Percentiles rank a stretch among this genome's conserved stretches.
These are phyloP conservation scores for Enteromius unitaeniatus DNA, from an alignment of 2,797 vertebrate genomes.

Conservation along the genomic window DNA sequence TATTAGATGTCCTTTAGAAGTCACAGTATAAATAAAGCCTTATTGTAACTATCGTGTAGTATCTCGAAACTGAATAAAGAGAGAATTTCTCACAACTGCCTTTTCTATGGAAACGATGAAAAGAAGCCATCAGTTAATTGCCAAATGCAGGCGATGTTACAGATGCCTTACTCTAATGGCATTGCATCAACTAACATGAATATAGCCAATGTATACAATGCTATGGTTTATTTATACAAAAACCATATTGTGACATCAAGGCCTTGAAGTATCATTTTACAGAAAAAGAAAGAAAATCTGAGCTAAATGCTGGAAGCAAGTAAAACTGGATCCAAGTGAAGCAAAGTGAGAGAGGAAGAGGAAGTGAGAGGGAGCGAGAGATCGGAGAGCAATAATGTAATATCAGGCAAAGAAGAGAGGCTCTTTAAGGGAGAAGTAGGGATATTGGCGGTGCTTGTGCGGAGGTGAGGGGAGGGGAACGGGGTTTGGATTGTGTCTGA, in stretches of 20 bases:
- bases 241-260: not conserved
- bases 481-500: constrained; percentile 81
- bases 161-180: constrained; percentile 84
- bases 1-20: constrained; percentile 24
- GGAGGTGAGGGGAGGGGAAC: constrained; percentile 68
- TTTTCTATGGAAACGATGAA: constrained; percentile 56
- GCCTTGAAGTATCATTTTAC: not conserved
- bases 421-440: constrained; percentile 69
- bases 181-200: constrained; percentile 73
- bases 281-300: not conserved
- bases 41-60: not conserved
- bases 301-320: constrained; percentile 21
- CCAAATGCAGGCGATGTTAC: constrained; percentile 74
- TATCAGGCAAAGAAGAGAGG: constrained; percentile 61
- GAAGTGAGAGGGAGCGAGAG: constrained; percentile 57
- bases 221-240: constrained; percentile 74
- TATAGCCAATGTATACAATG: constrained; percentile 71
- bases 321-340: constrained; percentile 9
- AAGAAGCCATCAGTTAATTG: constrained; percentile 84
- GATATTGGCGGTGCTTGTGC: constrained; percentile 63
- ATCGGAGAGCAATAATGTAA: constrained; percentile 60
- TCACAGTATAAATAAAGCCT: not conserved
- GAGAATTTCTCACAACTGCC: not conserved
- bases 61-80: not conserved
- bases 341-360: constrained; percentile 67